These are phyloP conservation scores for Pseudochromis fuscus DNA, from an alignment of 2,797 vertebrate species.

Conservation along the genomic window DNA sequence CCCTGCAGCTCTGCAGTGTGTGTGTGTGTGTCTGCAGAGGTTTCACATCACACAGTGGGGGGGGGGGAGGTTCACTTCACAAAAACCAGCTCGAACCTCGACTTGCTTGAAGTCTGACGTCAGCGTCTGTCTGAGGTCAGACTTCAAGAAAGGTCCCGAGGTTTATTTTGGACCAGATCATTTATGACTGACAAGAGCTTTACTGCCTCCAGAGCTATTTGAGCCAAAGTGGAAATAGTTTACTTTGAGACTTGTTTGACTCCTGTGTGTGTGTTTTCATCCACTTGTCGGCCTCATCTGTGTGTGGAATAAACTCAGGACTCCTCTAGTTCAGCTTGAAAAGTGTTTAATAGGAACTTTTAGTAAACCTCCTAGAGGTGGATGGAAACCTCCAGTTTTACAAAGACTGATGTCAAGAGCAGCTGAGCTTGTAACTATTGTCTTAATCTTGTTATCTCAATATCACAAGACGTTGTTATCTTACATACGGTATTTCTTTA, in stretches of 20 bases:
- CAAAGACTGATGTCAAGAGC: no score
- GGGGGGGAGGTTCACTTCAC: conserved; percentile 33
- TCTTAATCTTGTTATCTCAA: conserved; percentile 18
- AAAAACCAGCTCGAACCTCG: conserved; percentile 47
- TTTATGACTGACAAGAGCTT: conserved; percentile 38
- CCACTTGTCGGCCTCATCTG: conserved; percentile 22
- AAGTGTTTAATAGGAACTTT: conserved; percentile 30
- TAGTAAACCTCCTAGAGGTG: conserved; percentile 22
- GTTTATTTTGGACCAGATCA: conserved; percentile 32
- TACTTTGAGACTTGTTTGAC: conserved; percentile 53
- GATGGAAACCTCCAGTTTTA: not conserved
- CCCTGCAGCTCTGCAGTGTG: conserved; percentile 1
- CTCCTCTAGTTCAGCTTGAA: conserved; percentile 25
- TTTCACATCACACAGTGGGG: conserved; percentile 48
- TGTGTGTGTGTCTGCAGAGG: conserved; percentile 28
- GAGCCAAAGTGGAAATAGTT: conserved; percentile 52
- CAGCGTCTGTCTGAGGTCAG: conserved; percentile 36
- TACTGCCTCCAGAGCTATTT: conserved; percentile 37
- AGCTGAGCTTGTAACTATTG: not conserved
- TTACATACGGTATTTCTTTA: no score
- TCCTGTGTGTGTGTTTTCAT: conserved; percentile 39
- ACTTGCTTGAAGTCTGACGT: conserved; percentile 33
- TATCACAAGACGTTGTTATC: no score
- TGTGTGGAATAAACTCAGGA: conserved; percentile 6
- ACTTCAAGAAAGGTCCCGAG: conserved; percentile 9